Evolutionary conservation across 2,888 invertebrate genomes (phyloP).

Genomic region (Scelioninae gen. 2): DNA sequence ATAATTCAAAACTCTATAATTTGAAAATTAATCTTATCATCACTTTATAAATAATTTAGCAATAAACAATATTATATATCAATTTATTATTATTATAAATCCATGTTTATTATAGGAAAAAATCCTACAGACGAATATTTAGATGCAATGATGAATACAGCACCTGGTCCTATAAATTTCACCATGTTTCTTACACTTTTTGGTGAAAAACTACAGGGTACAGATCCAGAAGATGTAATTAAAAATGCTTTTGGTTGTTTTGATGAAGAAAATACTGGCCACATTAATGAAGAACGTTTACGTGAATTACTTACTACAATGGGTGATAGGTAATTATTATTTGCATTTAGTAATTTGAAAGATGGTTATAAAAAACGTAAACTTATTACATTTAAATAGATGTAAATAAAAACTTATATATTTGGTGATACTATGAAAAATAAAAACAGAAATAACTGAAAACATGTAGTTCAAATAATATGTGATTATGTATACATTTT

Average conservation of each 20-base stretch:
- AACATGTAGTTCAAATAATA: too few species aligned
- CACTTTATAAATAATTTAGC: too few species aligned
- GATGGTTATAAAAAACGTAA: too few species aligned
- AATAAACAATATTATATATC: too few species aligned
- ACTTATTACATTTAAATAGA: neutral
- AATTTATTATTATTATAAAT: too few species aligned
- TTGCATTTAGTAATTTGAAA: neutral
- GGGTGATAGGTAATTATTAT: conserved; percentile 85
- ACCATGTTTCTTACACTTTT: conserved; percentile 99
- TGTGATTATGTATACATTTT: too few species aligned
- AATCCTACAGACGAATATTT: conserved; percentile 97
- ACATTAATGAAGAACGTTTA: conserved; percentile 94
- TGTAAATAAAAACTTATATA: too few species aligned
- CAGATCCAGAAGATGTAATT: conserved; percentile 99
- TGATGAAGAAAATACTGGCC: conserved; percentile 96
- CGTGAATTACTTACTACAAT: conserved; percentile 96
- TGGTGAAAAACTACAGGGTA: conserved; percentile 98
- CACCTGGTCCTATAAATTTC: conserved; percentile 98
- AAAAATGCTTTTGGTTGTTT: conserved; percentile 99
- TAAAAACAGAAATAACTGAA: too few species aligned
- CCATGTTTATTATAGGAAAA: too few species aligned
- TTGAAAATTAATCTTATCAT: too few species aligned
- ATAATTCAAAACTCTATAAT: too few species aligned
- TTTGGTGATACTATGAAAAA: too few species aligned
- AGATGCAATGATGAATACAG: conserved; percentile 99